These are phyloP conservation scores for Ferrisia virgata DNA, from an alignment of 2,888 invertebrate genomes.

Conservation along the genomic window DNA sequence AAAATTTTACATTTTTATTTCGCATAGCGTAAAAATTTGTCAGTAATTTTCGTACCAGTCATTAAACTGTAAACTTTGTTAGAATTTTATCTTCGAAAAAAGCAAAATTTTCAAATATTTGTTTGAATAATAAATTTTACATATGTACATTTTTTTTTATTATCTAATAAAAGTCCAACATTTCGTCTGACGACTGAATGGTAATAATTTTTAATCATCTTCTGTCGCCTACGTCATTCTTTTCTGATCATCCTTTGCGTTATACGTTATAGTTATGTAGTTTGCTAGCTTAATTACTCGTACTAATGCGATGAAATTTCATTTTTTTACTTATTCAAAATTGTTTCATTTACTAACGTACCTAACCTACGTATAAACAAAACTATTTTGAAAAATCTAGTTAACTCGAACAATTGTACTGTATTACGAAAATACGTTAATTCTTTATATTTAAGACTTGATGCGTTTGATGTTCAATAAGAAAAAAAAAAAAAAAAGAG, in stretches of 20 bases:
- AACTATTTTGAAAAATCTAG: background rate
- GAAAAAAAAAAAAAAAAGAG: background rate
- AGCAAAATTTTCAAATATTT: background rate
- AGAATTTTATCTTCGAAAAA: background rate
- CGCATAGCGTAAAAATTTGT: background rate
- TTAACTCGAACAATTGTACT: background rate
- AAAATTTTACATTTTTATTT: background rate
- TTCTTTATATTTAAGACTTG: background rate
- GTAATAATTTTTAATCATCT: conserved; percentile 8
- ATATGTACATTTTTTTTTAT: conserved; percentile 5
- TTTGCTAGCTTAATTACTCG: background rate
- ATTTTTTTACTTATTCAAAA: background rate
- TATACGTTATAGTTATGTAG: background rate
- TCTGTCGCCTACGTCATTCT: background rate
- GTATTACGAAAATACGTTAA: background rate
- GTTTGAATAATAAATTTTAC: background rate
- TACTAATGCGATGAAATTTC: background rate
- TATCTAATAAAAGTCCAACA: background rate
- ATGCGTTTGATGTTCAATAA: background rate
- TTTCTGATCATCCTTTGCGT: background rate
- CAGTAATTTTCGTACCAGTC: background rate
- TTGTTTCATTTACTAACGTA: background rate
- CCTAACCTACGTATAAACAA: background rate
- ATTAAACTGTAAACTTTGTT: background rate
- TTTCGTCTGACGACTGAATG: background rate